Evolutionary conservation across 2,888 invertebrate species (phyloP), one percentile per base, ranked within the genome.

Genomic region (Xanthia togata): DNA sequence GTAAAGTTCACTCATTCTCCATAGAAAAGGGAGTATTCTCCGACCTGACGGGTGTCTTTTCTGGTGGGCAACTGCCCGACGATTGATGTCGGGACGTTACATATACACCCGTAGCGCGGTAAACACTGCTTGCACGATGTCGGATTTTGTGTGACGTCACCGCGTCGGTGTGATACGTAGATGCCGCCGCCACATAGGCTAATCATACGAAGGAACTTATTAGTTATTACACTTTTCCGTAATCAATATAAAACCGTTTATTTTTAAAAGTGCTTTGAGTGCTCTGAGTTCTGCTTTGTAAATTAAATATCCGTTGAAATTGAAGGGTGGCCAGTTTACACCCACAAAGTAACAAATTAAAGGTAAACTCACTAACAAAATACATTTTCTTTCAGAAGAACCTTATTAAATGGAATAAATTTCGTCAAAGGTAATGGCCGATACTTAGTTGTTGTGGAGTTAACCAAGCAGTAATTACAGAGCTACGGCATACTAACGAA

Each of bases 381-480:
- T 70, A 68, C 20, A 59, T 53, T 77, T 50, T 60, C 50, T 38
- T 26, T 59, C 3, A 74, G 2, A 76, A 50, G 38, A 31, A n/a
- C 4, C 12, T 60, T 50, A 26, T 26, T 59, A 59, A 59, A 47
- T n/a, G 14, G 26, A 50, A 26, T 47, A 76, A 60, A 77, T 62
- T 53, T 75, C n/a, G 17, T 75, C 26, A 64, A 78, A 75, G 65
- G 53, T 26, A 41, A 57, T 31, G n/a, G 23, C 12, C 5, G 5
- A 12, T 31, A 38, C 26, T 26, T 38, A 26, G 11, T 31, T 31
- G 11, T 73, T 41, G 6, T 47, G 11, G 50, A 53, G 50, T 73
- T 23, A 11, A 77, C n/a, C 31, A 31, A 74, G 31, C 50, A 44
- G n/a, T 77, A 41, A 78, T 31, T 20, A 63, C n/a, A 11, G 31